Percentiles rank a stretch among this genome's conserved stretches.
Evolutionary conservation across 2,888 invertebrate genomes (phyloP).

Genomic region (Harpagoxenus sublaevis): DNA sequence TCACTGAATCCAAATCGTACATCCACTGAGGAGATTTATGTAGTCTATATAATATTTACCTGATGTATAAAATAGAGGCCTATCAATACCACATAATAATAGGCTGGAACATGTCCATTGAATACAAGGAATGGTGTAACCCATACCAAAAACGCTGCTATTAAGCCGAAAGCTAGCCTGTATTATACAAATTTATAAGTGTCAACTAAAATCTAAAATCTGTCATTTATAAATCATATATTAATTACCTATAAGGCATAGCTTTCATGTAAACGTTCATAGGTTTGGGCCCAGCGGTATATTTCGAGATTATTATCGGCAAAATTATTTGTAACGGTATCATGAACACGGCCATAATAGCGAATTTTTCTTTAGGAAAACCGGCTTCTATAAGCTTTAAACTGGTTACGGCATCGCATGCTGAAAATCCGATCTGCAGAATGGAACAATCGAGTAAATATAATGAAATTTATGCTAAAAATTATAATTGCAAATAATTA

Average conservation of each 20-base stretch:
- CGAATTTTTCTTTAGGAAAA: slow-evolving; percentile 97
- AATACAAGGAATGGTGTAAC: slow-evolving; percentile 92
- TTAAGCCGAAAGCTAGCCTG: slow-evolving; percentile 94
- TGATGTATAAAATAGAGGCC: slow-evolving; percentile 96
- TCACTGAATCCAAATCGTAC: background rate
- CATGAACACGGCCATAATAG: slow-evolving; percentile 96
- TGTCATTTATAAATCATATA: background rate
- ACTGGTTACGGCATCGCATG: slow-evolving; percentile 97
- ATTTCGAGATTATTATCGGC: slow-evolving; percentile 94
- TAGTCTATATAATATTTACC: slow-evolving; percentile 86
- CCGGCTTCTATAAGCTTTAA: slow-evolving; percentile 98
- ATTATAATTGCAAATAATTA: slow-evolving; percentile 2
- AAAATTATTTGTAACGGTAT: slow-evolving; percentile 97
- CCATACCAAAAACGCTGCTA: slow-evolving; percentile 94
- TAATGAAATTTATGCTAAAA: slow-evolving; percentile 1
- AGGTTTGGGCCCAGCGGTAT: slow-evolving; percentile 95
- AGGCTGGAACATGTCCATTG: slow-evolving; percentile 89
- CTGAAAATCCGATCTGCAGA: slow-evolving; percentile 96
- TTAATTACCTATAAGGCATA: slow-evolving; percentile 91
- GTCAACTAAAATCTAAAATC: background rate
- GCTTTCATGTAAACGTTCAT: slow-evolving; percentile 95
- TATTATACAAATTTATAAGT: slow-evolving; percentile 33
- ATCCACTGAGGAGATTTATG: slow-evolving; percentile 11
- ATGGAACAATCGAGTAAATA: background rate
- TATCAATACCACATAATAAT: slow-evolving; percentile 93